phyloP scores from a whole-genome alignment of 2,888 invertebrate species.

The Epinotia nisella region DNA sequence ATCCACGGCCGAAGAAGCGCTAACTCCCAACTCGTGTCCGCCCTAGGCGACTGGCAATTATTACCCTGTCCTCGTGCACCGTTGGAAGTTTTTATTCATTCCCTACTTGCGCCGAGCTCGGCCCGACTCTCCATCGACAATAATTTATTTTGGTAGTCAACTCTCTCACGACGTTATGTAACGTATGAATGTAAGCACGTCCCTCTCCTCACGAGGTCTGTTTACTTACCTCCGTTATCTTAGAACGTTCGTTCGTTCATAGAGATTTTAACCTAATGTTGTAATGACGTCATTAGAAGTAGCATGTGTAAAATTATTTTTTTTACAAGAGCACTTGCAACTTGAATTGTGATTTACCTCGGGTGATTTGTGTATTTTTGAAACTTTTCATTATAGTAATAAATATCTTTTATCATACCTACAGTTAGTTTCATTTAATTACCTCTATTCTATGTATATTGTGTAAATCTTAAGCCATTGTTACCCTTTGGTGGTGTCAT shows the following conservation, averaged over 20 bases:
- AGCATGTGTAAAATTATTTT: conserved; percentile 55
- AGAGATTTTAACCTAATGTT: conserved; percentile 51
- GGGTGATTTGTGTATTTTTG: conserved; percentile 70
- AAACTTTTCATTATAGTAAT: conserved; percentile 64
- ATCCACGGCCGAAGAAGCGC: conserved; percentile 16
- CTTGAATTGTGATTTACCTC: conserved; percentile 62
- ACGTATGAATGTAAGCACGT: conserved; percentile 43
- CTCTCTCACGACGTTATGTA: conserved; percentile 46
- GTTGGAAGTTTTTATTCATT: conserved; percentile 23
- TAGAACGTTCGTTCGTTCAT: conserved; percentile 52
- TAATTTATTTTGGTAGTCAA: conserved; percentile 75
- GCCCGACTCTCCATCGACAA: conserved; percentile 62
- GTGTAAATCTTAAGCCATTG: too few relatives aligned
- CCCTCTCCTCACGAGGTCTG: conserved; percentile 38
- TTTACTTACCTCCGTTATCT: conserved; percentile 44
- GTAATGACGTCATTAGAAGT: conserved; percentile 54
- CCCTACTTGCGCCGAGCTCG: conserved; percentile 24
- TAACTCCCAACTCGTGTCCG: conserved; percentile 24
- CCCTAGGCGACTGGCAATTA: conserved; percentile 21
- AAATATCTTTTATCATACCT: conserved; percentile 58
- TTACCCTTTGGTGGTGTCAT: too few relatives aligned
- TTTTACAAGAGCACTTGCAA: conserved; percentile 60
- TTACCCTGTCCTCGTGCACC: conserved; percentile 21
- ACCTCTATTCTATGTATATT: not conserved
- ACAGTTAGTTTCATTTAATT: conserved; percentile 40